phyloP scores from a whole-genome alignment of 2,113 vertebrate genomes.

The Otis tarda region DNA sequence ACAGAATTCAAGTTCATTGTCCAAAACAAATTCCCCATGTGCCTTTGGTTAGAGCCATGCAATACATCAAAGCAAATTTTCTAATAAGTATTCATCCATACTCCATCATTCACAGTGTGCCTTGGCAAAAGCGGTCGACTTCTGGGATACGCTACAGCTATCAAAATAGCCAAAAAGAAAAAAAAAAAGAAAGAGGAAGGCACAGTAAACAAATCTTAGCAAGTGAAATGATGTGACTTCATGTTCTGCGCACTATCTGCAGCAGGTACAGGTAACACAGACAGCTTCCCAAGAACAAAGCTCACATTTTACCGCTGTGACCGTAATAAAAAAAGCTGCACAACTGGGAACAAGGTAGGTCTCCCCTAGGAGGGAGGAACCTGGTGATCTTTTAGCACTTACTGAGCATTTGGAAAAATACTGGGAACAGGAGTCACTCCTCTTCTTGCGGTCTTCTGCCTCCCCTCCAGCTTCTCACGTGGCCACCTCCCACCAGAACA shows the following conservation, averaged over 20 bases:
- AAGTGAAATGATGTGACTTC: background rate
- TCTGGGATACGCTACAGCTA: background rate
- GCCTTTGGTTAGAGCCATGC: background rate
- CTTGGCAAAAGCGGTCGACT: background rate
- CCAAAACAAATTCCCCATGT: background rate
- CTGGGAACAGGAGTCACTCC: background rate
- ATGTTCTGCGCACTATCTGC: background rate
- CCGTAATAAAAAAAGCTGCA: background rate
- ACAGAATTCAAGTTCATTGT: background rate
- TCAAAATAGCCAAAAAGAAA: background rate
- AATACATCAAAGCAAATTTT: slow-evolving; percentile 28
- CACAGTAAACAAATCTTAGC: background rate
- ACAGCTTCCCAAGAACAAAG: background rate
- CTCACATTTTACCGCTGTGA: background rate
- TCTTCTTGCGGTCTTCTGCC: background rate
- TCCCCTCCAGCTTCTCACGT: background rate
- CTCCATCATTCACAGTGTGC: background rate
- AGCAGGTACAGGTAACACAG: background rate
- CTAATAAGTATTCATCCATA: background rate
- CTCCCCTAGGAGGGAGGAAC: background rate
- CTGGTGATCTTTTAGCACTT: background rate
- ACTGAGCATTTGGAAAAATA: background rate
- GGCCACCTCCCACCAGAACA: background rate
- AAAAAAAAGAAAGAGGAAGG: background rate
- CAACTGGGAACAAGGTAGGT: background rate